Conservation (phyloP, 1,140 invertebrate species). For the Drosophila lacteicornis region DNA sequence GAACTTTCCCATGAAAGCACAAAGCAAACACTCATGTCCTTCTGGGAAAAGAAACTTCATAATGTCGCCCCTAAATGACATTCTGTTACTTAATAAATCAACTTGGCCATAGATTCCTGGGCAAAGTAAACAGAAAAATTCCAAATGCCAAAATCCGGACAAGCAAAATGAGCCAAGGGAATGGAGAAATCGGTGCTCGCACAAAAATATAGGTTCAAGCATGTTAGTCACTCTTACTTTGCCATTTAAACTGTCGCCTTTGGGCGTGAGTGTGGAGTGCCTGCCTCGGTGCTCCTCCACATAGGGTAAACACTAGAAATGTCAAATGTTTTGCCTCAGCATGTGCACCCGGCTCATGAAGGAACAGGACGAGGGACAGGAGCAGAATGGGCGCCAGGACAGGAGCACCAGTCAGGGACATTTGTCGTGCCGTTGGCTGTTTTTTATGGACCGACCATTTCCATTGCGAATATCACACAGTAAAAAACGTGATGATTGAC, state of each 20-base stretch:
- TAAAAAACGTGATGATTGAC: conserved; percentile 5
- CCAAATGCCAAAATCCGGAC: conserved; percentile 11
- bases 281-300: conserved; percentile 21
- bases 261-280: conserved; percentile 26
- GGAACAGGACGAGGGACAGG: conserved; percentile 10
- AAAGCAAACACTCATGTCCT: not conserved
- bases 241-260: conserved; percentile 53
- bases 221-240: conserved; percentile 44
- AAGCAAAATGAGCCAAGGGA: conserved; percentile 21
- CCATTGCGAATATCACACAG: conserved; percentile 20
- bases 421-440: conserved; percentile 45
- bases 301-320: conserved; percentile 62
- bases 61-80: not conserved
- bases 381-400: conserved; percentile 18
- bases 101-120: conserved; percentile 14
- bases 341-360: conserved; percentile 27
- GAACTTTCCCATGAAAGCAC: not conserved
- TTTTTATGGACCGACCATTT: conserved; percentile 44
- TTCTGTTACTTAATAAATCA: conserved; percentile 18
- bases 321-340: conserved; percentile 56
- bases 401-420: conserved; percentile 51
- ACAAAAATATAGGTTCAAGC: conserved; percentile 21
- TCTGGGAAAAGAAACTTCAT: conserved; percentile 11
- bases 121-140: conserved; percentile 10
- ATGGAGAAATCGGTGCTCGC: conserved; percentile 39